phyloP scores from a whole-genome alignment of 2,888 invertebrate species.

The Drosophila parthenogenetica region DNA sequence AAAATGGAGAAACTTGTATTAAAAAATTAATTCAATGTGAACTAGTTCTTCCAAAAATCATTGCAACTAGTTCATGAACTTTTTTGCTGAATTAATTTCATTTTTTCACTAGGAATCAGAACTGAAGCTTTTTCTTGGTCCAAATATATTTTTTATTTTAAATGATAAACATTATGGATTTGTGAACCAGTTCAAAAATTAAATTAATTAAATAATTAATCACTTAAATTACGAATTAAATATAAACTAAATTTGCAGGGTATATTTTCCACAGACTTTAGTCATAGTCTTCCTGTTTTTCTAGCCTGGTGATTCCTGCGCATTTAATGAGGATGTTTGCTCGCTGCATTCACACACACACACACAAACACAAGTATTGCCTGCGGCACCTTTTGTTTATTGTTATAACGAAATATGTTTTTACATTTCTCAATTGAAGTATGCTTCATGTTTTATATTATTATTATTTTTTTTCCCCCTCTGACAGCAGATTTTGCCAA shows the following conservation, averaged over 20 bases:
- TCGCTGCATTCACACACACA: background rate
- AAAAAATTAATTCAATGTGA: no score
- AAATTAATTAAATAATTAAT: no score
- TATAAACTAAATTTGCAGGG: background rate
- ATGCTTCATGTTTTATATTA: background rate
- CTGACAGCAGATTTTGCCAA: conserved; percentile 7
- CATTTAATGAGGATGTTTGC: conserved; percentile 23
- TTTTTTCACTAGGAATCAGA: no score
- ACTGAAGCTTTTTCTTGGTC: no score
- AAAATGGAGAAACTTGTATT: no score
- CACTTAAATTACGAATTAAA: background rate
- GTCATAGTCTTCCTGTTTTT: background rate
- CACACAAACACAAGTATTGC: background rate
- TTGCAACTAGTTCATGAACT: background rate
- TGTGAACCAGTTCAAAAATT: background rate
- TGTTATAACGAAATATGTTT: conserved; percentile 17
- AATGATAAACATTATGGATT: no score
- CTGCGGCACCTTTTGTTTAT: conserved; percentile 16
- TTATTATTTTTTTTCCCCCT: background rate
- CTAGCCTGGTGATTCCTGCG: conserved; percentile 1
- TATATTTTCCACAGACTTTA: background rate
- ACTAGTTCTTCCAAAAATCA: no score
- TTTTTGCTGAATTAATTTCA: no score
- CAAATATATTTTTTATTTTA: no score
- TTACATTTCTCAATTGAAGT: conserved; percentile 3